A percentile compares a stretch with the other conserved stretches of the same genome.
phyloP scores from a whole-genome alignment of 2,113 vertebrate species.

The Mobula birostris region DNA sequence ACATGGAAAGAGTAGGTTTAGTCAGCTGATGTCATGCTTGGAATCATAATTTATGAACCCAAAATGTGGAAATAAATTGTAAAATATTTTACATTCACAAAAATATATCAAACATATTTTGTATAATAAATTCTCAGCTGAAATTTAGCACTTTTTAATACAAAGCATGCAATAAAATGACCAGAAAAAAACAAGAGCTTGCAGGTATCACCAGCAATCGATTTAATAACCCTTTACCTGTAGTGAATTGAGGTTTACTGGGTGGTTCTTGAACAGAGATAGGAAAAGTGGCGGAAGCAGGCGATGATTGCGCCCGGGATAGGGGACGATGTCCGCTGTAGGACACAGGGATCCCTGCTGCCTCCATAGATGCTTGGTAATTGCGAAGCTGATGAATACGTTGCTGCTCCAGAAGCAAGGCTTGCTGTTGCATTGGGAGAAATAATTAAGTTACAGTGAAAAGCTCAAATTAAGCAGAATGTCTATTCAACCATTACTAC shows the following conservation, averaged over 20 bases:
- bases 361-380: slow-evolving; percentile 90
- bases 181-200: background rate
- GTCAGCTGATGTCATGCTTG: background rate
- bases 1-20: background rate
- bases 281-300: slow-evolving; percentile 82
- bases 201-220: background rate
- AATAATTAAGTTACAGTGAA: background rate
- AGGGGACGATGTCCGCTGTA: slow-evolving; percentile 81
- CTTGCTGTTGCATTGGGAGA: slow-evolving; percentile 65
- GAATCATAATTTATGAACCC: background rate
- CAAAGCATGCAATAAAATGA: background rate
- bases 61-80: background rate
- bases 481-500: background rate
- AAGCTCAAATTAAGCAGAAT: background rate
- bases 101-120: background rate
- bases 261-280: slow-evolving; percentile 79
- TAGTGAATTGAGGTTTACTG: slow-evolving; percentile 83
- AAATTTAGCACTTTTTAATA: no score
- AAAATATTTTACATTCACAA: background rate
- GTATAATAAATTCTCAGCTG: background rate
- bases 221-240: slow-evolving; percentile 58
- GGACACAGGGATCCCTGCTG: slow-evolving; percentile 72
- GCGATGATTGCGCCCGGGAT: slow-evolving; percentile 89
- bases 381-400: slow-evolving; percentile 90
- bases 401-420: slow-evolving; percentile 87